A percentile compares a stretch with the other conserved stretches of the same genome.
Evolutionary conservation across 2,113 vertebrate species (phyloP).

Genomic region (Marcusenius ussheri): DNA sequence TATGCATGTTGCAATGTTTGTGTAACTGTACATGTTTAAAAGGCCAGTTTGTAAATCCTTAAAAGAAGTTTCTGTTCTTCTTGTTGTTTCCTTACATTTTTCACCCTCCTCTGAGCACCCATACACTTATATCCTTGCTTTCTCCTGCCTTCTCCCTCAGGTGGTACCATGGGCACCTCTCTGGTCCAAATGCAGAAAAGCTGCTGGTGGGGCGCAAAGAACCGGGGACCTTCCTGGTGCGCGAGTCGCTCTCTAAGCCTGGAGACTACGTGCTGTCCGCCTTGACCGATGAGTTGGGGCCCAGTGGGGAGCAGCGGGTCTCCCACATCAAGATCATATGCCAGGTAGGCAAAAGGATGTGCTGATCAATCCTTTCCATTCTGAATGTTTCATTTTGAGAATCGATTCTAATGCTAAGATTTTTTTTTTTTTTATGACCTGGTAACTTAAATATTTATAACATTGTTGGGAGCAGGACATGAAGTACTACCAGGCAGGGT

Average conservation of each 20-base stretch:
- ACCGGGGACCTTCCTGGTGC: conserved; percentile 81
- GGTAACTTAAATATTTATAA: not conserved
- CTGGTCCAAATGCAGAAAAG: conserved; percentile 79
- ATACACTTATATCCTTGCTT: not conserved
- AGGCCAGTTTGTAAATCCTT: not conserved
- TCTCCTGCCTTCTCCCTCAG: conserved; percentile 36
- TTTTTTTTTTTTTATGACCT: not conserved
- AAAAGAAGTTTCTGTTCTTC: not conserved
- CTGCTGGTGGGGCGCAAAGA: conserved; percentile 70
- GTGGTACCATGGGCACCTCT: conserved; percentile 95
- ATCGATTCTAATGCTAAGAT: not conserved
- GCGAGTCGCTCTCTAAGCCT: conserved; percentile 91
- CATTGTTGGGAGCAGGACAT: not conserved
- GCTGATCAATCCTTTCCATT: not conserved
- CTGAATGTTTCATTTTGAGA: not conserved
- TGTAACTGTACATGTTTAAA: not conserved
- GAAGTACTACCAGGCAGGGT: not conserved
- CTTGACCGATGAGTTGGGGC: conserved; percentile 66
- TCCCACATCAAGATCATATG: conserved; percentile 92
- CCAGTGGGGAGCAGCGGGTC: conserved; percentile 58
- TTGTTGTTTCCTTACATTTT: not conserved
- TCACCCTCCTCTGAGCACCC: not conserved
- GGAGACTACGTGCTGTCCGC: conserved; percentile 89
- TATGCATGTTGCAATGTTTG: not conserved
- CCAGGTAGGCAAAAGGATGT: conserved; percentile 61